Evolutionary conservation across 2,888 invertebrate genomes (phyloP).

Genomic region (Agrotis puta): DNA sequence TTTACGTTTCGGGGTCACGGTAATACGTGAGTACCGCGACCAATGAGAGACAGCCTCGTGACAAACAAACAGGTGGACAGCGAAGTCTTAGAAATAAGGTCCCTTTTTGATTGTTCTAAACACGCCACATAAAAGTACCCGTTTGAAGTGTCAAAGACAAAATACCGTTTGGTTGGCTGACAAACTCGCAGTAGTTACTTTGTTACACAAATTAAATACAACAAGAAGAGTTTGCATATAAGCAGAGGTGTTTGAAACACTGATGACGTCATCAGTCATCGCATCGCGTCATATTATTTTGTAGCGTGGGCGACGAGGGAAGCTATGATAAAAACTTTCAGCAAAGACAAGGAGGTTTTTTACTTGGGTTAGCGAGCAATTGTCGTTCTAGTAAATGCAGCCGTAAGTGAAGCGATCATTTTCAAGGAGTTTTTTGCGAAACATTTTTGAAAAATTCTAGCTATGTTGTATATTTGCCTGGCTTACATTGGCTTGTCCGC

Average conservation of each 20-base stretch:
- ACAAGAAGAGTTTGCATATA: background rate
- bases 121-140: background rate
- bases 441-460: background rate
- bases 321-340: slow-evolving; percentile 4
- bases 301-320: background rate
- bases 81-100: no score
- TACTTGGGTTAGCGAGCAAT: background rate
- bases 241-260: background rate
- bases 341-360: slow-evolving; percentile 4
- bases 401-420: no score
- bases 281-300: background rate
- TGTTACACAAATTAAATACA: background rate
- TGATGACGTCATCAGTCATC: background rate
- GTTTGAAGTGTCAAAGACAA: background rate
- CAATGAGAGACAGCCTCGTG: no score
- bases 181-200: background rate
- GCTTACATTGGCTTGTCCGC: no score
- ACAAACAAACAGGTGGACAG: no score
- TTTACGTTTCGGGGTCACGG: no score
- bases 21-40: no score
- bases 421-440: background rate
- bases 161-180: no score
- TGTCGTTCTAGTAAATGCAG: slow-evolving; percentile 6
- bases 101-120: background rate
- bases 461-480: background rate